Base-by-base conservation (phyloP, 2,888 invertebrate genomes). In the Orgyia antiqua region DNA sequence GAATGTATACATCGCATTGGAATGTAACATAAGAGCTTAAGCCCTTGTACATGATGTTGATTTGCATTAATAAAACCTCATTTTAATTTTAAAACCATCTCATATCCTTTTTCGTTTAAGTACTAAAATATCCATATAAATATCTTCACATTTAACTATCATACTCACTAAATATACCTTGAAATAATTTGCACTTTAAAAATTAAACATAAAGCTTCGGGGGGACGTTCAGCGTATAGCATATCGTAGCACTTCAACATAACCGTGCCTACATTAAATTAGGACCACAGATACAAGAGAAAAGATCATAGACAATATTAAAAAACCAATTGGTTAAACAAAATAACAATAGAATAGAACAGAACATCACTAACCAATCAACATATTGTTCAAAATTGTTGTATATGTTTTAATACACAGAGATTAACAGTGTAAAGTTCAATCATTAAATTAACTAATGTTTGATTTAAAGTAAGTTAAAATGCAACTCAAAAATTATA, bases 161-260 rank as follows among this genome's bases (percentile, higher is more conserved):
- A 68, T 70, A 69, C 69, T 69, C 69, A 69, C 70, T 78, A 71
- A 68, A 66, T 64, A 71, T 68, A 77, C 68, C 71, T 73, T 67
- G 69, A 75, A 69, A 64, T 73, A 78, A 79, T 80, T 82, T 79
- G 82, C 82, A 83, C 83, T 79, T 76, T 79, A 66, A 67, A 50
- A 63, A 58, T 68, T 47, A 56, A 60, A 23, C 4, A 55, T 36
- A 64, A 70, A 75, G 75, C 82, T 78, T 72, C 78, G 84, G 84
- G 84, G 84, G 84, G 83, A 80, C 83, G 80, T 80, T 76, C 71
- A 68, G 77, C 73, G 66, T 69, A 71, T 65, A 73, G 80, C 79
- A 70, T 66, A 60, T 68, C 78, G 79, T 77, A 82, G 82, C 73
- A 75, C 78, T 75, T 77, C 75, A 68, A 65, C 43, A 54, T 54